Percentiles rank a stretch among this genome's conserved stretches.
Conservation (phyloP, 2,113 vertebrate species). For the Neolamprologus hecqui region DNA sequence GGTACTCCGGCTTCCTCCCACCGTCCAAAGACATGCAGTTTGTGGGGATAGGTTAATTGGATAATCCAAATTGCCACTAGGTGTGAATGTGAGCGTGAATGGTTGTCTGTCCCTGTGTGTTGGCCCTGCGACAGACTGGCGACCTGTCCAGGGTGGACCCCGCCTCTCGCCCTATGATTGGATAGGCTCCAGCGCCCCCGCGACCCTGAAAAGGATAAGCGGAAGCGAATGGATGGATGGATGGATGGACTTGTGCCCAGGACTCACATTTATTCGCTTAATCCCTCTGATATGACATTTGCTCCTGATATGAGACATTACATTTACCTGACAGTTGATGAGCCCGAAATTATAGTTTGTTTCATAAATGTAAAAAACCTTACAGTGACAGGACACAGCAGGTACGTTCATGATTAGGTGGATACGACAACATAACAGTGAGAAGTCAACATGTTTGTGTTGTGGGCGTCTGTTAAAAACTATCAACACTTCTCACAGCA, state of each 20-base stretch:
- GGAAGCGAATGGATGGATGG: no score
- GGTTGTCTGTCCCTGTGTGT: no score
- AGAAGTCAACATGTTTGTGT: background rate
- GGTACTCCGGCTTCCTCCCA: no score
- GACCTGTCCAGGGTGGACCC: no score
- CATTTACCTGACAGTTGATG: background rate
- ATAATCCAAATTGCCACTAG: no score
- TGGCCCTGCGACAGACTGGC: no score
- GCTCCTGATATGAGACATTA: background rate
- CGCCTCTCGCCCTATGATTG: no score
- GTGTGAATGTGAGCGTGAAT: no score
- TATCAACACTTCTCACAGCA: background rate
- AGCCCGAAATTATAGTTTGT: background rate
- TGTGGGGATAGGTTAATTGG: no score
- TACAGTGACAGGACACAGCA: background rate
- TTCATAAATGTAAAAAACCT: background rate
- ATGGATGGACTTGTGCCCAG: background rate
- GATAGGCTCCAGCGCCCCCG: no score
- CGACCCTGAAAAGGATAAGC: no score
- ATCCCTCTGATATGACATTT: background rate
- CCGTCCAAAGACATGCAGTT: no score
- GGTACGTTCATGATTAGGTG: background rate
- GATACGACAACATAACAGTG: background rate
- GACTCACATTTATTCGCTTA: background rate
- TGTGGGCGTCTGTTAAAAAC: background rate